Evolutionary conservation across 92 coral and sea anemone species (phyloP), one percentile per base, ranked within the genome.

Genomic region (Palythoa heliodiscus): DNA sequence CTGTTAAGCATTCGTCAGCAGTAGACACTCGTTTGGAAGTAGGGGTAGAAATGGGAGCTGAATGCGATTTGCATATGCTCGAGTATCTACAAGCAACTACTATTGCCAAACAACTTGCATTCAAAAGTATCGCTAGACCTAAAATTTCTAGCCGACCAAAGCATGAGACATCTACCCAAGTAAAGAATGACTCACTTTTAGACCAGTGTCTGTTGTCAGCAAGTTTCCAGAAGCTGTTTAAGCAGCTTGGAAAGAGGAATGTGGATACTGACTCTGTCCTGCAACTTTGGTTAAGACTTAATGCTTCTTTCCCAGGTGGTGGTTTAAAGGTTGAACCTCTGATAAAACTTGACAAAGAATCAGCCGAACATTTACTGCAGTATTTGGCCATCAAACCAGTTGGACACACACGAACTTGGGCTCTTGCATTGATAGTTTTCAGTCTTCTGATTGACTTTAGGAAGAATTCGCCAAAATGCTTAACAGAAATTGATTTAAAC

Each of bases 11-110:
- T 43, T 96, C 99, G 5, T 88, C 95, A 66, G 98, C 98, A 22
- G 88, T 95, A 15, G 99, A 96, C 77, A 91, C 92, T 79, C 93
- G 99, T 16, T 85, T 96, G 60, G 99, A 96, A 75, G 89, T 96
- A 57, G 94, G 98, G 40, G 91, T 94, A 23, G 98, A 95, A 75
- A 96, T 96, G 99, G 98, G 90, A 73, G 97, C 97, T n/a, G 99
- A 96, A 48, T 92, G 92, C 80, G 97, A 95, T 78, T 93, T 96
- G 17, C 91, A 88, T 70, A 88, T 91, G 83, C 71, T 94, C 60
- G 96, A 94, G 87, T 71, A 80, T 14, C 83, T 89, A 11, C 95
- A 91, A 82, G 93, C 88, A 7, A 93, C 89, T 54, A 93, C 95
- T 16, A 81, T 93, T 22, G 91, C 89, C 2, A 91, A 89, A 80